These are phyloP conservation scores for Strix uralensis DNA, from an alignment of 2,113 vertebrate genomes.

Conservation along the genomic window DNA sequence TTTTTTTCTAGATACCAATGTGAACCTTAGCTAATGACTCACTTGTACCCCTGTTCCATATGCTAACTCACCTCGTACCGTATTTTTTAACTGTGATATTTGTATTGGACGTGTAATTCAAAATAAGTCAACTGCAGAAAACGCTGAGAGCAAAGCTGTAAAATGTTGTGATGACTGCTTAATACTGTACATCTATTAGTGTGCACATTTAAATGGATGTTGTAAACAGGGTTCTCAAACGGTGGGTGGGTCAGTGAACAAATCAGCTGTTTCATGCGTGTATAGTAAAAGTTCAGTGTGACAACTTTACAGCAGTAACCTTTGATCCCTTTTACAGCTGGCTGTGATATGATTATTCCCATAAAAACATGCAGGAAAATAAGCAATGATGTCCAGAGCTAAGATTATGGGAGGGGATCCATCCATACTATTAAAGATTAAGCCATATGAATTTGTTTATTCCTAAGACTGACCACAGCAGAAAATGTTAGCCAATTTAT, in stretches of 20 bases:
- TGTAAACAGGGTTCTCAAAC: not conserved
- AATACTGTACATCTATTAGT: not conserved
- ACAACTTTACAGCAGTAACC: not conserved
- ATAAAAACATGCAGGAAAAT: not conserved
- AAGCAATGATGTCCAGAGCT: not conserved
- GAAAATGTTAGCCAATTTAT: not conserved
- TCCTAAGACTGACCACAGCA: not conserved
- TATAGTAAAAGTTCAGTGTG: not conserved
- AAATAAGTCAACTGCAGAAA: not conserved
- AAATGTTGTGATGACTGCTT: not conserved
- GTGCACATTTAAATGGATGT: not conserved
- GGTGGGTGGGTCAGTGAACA: not conserved
- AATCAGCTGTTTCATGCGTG: not conserved
- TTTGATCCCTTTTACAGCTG: not conserved
- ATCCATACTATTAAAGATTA: not conserved
- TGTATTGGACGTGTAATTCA: not conserved
- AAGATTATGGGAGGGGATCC: not conserved
- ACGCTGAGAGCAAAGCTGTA: not conserved
- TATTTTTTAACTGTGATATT: not conserved
- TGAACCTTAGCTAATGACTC: not conserved
- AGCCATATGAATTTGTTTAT: not conserved
- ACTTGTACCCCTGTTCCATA: not conserved
- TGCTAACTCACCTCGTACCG: not conserved
- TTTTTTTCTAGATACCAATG: not conserved
- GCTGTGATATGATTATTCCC: not conserved